phyloP scores from a whole-genome alignment of 1,140 invertebrate species.

The Pomacea maculata region DNA sequence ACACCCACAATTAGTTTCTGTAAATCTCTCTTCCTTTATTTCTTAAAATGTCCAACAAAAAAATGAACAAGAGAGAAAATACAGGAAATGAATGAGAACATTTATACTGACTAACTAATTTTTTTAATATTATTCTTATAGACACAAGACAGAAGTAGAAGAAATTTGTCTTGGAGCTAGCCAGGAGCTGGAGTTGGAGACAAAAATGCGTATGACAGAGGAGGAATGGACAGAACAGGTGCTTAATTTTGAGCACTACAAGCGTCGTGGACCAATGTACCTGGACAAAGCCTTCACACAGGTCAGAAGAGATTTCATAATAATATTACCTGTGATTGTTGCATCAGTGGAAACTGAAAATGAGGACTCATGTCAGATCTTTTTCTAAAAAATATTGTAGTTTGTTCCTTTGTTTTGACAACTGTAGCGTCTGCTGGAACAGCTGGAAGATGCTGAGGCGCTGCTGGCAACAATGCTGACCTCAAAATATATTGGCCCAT shows the following conservation, averaged over 20 bases:
- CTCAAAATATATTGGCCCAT: conserved; percentile 60
- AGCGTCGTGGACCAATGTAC: conserved; percentile 62
- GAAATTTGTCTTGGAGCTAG: conserved; percentile 63
- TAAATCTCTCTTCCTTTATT: background rate
- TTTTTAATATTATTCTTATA: conserved; percentile 24
- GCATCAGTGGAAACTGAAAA: background rate
- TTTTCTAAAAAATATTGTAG: background rate
- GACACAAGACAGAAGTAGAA: conserved; percentile 62
- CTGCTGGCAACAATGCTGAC: conserved; percentile 63
- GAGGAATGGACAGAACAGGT: conserved; percentile 68
- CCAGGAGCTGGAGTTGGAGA: conserved; percentile 64
- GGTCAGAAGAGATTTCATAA: background rate
- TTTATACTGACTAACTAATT: background rate
- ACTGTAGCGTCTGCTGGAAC: conserved; percentile 56
- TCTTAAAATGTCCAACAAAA: too few relatives aligned
- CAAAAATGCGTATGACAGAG: conserved; percentile 64
- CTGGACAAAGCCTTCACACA: conserved; percentile 63
- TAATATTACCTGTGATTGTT: background rate
- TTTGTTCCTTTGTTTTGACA: background rate
- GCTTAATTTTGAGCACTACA: conserved; percentile 64
- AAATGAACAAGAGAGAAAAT: background rate
- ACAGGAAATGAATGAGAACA: background rate
- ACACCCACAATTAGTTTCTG: background rate
- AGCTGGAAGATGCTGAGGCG: conserved; percentile 65
- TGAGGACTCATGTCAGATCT: background rate